These are phyloP conservation scores for Mystacides longicornis DNA, from an alignment of 2,888 invertebrate genomes.

Conservation along the genomic window DNA sequence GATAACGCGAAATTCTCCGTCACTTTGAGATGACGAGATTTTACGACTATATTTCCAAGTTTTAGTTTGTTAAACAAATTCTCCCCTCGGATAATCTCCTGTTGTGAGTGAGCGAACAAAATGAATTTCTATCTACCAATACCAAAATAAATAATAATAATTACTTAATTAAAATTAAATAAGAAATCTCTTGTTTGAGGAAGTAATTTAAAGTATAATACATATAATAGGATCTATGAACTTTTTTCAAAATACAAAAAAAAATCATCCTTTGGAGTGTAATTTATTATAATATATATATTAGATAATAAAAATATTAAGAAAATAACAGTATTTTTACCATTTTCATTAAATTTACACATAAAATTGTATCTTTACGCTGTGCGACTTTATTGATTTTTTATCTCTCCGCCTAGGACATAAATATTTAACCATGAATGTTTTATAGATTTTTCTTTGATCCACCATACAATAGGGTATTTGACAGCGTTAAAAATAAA, in stretches of 20 bases:
- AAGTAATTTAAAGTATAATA: slow-evolving; percentile 1
- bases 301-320: not conserved
- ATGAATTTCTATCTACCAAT: not conserved
- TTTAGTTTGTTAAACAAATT: not conserved
- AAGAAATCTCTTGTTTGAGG: slow-evolving; percentile 6
- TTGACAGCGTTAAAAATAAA: no score
- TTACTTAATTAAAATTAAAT: no score
- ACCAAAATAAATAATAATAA: no score
- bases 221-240: not conserved
- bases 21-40: no score
- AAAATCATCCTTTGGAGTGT: slow-evolving; percentile 8
- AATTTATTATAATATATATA: slow-evolving; percentile 9
- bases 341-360: not conserved
- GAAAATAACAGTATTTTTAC: slow-evolving; percentile 12
- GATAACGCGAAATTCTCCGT: no score
- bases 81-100: not conserved
- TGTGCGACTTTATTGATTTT: no score
- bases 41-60: no score
- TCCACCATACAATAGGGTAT: no score
- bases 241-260: not conserved
- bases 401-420: no score
- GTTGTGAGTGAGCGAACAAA: not conserved
- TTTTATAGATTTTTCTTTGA: no score
- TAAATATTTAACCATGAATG: no score
- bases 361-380: no score